These are phyloP conservation scores for Colinus virginianus DNA, from an alignment of 2,113 vertebrate species.

Conservation along the genomic window DNA sequence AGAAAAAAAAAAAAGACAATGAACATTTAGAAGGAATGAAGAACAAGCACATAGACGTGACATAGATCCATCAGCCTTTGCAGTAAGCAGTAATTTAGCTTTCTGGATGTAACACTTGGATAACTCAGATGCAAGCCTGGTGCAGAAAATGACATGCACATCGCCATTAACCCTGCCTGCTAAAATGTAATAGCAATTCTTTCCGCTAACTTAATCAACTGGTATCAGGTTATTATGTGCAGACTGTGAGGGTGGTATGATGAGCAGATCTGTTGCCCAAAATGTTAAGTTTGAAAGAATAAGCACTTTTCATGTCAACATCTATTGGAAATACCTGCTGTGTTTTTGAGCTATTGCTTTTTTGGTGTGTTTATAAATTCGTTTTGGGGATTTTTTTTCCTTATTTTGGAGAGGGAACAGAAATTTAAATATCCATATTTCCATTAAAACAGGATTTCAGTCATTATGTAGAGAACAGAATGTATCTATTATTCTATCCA, in stretches of 20 bases:
- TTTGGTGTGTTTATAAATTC: background rate
- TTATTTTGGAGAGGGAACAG: background rate
- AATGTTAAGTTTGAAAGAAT: background rate
- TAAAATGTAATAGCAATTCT: constrained; percentile 23
- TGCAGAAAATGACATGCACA: constrained; percentile 36
- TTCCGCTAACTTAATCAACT: constrained; percentile 23
- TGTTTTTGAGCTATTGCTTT: background rate
- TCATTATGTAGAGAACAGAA: background rate
- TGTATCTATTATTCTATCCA: background rate
- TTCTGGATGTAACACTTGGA: background rate
- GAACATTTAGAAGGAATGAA: background rate
- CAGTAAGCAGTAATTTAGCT: constrained; percentile 39
- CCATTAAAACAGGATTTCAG: background rate
- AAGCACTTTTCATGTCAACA: background rate
- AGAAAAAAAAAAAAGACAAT: background rate
- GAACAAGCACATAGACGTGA: background rate
- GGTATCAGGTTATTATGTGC: constrained; percentile 28
- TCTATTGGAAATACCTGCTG: background rate
- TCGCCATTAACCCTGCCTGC: constrained; percentile 22
- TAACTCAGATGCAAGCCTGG: background rate
- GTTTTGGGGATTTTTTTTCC: background rate
- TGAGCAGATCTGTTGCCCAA: background rate
- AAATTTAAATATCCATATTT: background rate
- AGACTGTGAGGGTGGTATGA: background rate
- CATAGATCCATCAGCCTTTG: background rate